phyloP scores from a whole-genome alignment of 2,888 invertebrate species.

The Apamea crenata region DNA sequence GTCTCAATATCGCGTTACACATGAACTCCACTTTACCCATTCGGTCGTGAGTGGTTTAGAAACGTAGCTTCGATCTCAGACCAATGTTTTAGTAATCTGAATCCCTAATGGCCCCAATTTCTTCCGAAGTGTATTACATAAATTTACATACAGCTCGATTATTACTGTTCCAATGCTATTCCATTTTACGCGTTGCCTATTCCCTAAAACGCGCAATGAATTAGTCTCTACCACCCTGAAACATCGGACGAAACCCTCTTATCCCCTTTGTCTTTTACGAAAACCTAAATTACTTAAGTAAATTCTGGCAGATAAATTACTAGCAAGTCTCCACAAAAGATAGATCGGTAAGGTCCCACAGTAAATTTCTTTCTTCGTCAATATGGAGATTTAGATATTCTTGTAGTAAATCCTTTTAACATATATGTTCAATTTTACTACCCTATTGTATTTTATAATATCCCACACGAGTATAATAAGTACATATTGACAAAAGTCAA shows the following conservation, averaged over 20 bases:
- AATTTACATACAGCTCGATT: conserved; percentile 67
- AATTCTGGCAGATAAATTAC: conserved; percentile 68
- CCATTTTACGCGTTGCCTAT: conserved; percentile 56
- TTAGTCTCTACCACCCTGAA: conserved; percentile 70
- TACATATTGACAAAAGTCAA: conserved; percentile 45
- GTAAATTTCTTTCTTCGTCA: conserved; percentile 44
- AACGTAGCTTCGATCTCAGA: conserved; percentile 47
- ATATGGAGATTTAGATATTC: conserved; percentile 24
- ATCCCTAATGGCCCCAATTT: conserved; percentile 60
- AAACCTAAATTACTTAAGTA: conserved; percentile 70
- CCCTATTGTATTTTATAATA: conserved; percentile 38
- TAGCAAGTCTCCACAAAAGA: conserved; percentile 61
- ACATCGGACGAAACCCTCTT: conserved; percentile 65
- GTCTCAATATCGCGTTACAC: conserved; percentile 42
- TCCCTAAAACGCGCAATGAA: conserved; percentile 67
- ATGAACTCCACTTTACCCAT: conserved; percentile 44
- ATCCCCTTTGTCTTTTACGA: conserved; percentile 65
- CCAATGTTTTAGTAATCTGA: conserved; percentile 63
- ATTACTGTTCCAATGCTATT: conserved; percentile 43
- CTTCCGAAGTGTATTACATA: conserved; percentile 63
- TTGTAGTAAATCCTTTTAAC: conserved; percentile 31
- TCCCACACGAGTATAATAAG: conserved; percentile 15
- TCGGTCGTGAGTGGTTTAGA: conserved; percentile 54
- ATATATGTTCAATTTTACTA: conserved; percentile 12
- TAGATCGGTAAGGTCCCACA: conserved; percentile 49